Conservation (phyloP, 2,888 invertebrate species). For the Labia minor region DNA sequence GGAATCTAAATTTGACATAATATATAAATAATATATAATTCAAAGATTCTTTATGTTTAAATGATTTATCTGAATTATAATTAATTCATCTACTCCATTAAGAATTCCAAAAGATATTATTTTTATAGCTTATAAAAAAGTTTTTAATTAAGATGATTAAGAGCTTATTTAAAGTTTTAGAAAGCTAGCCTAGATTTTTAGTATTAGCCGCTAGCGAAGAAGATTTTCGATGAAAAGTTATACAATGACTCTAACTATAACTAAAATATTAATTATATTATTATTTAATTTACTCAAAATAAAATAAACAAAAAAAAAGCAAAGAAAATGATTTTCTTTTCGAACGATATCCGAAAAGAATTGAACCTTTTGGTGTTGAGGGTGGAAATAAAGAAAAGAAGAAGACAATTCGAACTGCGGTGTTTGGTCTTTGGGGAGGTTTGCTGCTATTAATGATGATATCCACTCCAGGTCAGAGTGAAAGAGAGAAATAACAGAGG, state of each 20-base stretch:
- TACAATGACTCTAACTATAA: background rate
- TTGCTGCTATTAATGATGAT: slow-evolving; percentile 1
- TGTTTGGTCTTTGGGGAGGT: background rate
- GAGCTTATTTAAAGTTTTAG: slow-evolving; percentile 1
- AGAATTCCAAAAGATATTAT: background rate
- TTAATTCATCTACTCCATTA: background rate
- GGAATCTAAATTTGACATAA: no score
- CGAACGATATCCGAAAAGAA: background rate
- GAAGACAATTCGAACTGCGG: background rate
- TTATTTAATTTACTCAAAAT: background rate
- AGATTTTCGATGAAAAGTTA: background rate
- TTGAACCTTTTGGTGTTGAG: background rate
- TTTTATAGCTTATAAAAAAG: slow-evolving; percentile 13
- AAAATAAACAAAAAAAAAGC: no score
- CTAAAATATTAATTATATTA: slow-evolving; percentile 2
- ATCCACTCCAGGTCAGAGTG: background rate
- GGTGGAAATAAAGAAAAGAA: background rate
- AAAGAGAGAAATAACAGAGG: background rate
- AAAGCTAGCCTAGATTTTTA: background rate
- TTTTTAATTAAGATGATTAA: slow-evolving; percentile 13
- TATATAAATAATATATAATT: background rate
- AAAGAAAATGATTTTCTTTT: background rate
- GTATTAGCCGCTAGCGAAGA: background rate
- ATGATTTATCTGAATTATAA: background rate
- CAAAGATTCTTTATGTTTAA: background rate